These are phyloP conservation scores for Chitala chitala DNA, from an alignment of 2,113 vertebrate genomes.

Conservation along the genomic window DNA sequence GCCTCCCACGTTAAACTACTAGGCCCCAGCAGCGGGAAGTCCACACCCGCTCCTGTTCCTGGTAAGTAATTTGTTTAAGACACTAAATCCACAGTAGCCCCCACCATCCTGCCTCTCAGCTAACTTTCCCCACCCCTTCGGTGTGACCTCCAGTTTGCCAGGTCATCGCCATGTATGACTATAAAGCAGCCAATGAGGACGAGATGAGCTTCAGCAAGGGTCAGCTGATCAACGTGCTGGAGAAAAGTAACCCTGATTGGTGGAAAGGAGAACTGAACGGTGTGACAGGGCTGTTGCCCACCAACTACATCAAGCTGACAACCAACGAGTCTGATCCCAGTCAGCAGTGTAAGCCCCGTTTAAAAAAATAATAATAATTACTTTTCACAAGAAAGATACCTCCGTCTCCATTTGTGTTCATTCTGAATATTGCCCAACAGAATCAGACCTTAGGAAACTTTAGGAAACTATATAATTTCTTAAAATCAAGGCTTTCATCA, in stretches of 20 bases:
- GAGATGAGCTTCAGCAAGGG: slow-evolving; percentile 90
- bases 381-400: too few relatives aligned
- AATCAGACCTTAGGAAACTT: too few relatives aligned
- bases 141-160: slow-evolving; percentile 70
- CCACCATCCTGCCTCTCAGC: not conserved
- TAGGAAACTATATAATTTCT: too few relatives aligned
- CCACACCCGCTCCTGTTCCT: slow-evolving; percentile 71
- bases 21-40: slow-evolving; percentile 81
- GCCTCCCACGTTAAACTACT: slow-evolving; percentile 82
- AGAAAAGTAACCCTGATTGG: slow-evolving; percentile 86
- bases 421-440: too few relatives aligned
- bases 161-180: slow-evolving; percentile 93
- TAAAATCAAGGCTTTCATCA: too few relatives aligned
- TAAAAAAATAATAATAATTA: not conserved
- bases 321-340: slow-evolving; percentile 81
- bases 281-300: slow-evolving; percentile 82
- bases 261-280: slow-evolving; percentile 89
- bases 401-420: too few relatives aligned
- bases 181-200: slow-evolving; percentile 78
- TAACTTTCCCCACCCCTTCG: not conserved
- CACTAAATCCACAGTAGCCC: not conserved
- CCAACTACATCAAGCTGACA: slow-evolving; percentile 90
- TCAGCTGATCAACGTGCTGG: slow-evolving; percentile 83
- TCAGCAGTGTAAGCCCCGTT: slow-evolving; percentile 84
- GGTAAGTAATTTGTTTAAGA: slow-evolving; percentile 54